These are phyloP conservation scores for Pachycephus smyrnensis DNA, from an alignment of 2,888 invertebrate genomes.

Conservation along the genomic window DNA sequence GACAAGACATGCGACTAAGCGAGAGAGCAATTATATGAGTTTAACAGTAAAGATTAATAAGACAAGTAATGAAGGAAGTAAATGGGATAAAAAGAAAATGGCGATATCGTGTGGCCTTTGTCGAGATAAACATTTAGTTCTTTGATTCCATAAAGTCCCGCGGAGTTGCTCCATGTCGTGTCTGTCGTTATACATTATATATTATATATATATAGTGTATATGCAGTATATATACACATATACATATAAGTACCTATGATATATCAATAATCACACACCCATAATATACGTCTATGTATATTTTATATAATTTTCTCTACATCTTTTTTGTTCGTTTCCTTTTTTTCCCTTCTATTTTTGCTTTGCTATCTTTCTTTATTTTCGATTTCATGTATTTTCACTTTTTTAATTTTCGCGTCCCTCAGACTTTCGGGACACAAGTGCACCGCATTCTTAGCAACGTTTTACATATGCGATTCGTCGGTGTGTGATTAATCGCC, in stretches of 20 bases:
- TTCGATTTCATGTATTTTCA: not conserved
- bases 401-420: not conserved
- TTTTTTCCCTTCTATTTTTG: not conserved
- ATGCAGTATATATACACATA: constrained; percentile 1
- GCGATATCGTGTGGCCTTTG: not conserved
- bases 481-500: not conserved
- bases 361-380: constrained; percentile 2
- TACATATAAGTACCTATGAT: not conserved
- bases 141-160: not conserved
- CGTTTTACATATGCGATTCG: not conserved
- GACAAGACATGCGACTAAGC: constrained; percentile 10
- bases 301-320: constrained; percentile 4
- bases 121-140: not conserved
- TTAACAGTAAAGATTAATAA: not conserved
- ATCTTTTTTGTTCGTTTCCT: constrained; percentile 1
- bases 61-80: not conserved
- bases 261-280: constrained; percentile 1
- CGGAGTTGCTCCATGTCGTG: not conserved
- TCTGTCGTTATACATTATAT: not conserved
- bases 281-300: not conserved
- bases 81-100: not conserved
- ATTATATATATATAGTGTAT: not conserved
- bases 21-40: not conserved
- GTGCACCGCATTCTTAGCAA: not conserved
- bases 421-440: not conserved